These are phyloP conservation scores for Wasmannia auropunctata DNA, from an alignment of 1,140 invertebrate species.

Conservation along the genomic window DNA sequence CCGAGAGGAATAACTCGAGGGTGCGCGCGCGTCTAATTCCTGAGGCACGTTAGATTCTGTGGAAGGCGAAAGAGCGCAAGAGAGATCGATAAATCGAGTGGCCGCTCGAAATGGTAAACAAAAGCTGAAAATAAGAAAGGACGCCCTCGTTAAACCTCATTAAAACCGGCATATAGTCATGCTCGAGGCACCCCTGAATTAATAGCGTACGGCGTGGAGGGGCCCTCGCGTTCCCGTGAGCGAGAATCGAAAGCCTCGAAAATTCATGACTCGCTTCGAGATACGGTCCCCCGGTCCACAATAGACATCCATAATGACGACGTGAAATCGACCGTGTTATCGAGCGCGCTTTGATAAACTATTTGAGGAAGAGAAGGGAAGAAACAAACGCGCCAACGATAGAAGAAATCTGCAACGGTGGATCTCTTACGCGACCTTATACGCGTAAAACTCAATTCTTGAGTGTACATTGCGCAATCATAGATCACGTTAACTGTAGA, in stretches of 20 bases:
- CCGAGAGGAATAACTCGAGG: slow-evolving; percentile 44
- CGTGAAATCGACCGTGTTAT: slow-evolving; percentile 8
- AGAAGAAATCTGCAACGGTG: background rate
- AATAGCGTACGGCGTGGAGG: slow-evolving; percentile 3
- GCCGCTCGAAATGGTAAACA: slow-evolving; percentile 47
- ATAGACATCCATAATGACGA: slow-evolving; percentile 36
- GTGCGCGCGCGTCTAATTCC: slow-evolving; percentile 57
- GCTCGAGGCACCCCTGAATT: slow-evolving; percentile 45
- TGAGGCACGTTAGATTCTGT: slow-evolving; percentile 47
- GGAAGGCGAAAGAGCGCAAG: slow-evolving; percentile 15
- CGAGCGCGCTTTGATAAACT: slow-evolving; percentile 11
- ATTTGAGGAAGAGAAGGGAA: background rate
- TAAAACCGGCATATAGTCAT: slow-evolving; percentile 44
- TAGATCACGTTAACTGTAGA: background rate
- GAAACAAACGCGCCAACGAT: background rate
- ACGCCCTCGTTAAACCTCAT: slow-evolving; percentile 55
- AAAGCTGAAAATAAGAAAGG: slow-evolving; percentile 58
- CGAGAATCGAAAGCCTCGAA: slow-evolving; percentile 50
- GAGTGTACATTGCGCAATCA: background rate
- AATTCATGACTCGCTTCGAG: slow-evolving; percentile 52
- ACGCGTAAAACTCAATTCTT: background rate
- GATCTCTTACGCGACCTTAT: background rate
- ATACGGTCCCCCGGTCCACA: slow-evolving; percentile 7
- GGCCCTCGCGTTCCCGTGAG: slow-evolving; percentile 13
- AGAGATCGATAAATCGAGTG: slow-evolving; percentile 57